phyloP scores from a whole-genome alignment of 1,140 invertebrate genomes.

The Leucophenga varia region DNA sequence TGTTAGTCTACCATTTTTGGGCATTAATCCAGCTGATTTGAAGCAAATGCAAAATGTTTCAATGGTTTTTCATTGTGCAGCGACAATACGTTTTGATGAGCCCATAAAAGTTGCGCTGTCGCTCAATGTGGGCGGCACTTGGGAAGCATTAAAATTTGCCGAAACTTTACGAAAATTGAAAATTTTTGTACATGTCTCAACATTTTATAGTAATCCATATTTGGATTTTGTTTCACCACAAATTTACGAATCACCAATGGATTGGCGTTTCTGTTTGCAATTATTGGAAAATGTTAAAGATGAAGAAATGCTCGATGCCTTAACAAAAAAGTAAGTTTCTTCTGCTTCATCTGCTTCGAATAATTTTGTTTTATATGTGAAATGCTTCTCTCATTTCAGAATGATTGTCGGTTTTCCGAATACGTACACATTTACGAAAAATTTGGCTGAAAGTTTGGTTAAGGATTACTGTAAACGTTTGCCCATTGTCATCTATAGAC shows the following conservation, averaged over 20 bases:
- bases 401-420: constrained; percentile 74
- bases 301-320: constrained; percentile 21
- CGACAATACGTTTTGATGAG: constrained; percentile 80
- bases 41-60: constrained; percentile 66
- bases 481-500: constrained; percentile 82
- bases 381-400: constrained; percentile 44
- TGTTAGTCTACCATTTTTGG: constrained; percentile 21
- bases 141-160: constrained; percentile 66
- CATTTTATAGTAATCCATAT: constrained; percentile 78
- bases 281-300: constrained; percentile 31
- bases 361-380: background rate
- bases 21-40: constrained; percentile 23
- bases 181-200: constrained; percentile 69
- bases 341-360: background rate
- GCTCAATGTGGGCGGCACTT: constrained; percentile 68
- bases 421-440: constrained; percentile 85
- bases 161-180: constrained; percentile 68
- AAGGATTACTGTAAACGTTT: constrained; percentile 69
- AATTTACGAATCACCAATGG: constrained; percentile 42
- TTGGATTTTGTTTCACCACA: constrained; percentile 62
- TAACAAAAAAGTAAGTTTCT: constrained; percentile 38
- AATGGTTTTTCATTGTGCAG: constrained; percentile 90
- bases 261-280: constrained; percentile 41
- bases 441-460: constrained; percentile 75
- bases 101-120: constrained; percentile 67